A percentile compares a stretch with the other conserved stretches of the same genome.
These are phyloP conservation scores for Adelosebastes latens DNA, from an alignment of 2,797 vertebrate species.

Conservation along the genomic window DNA sequence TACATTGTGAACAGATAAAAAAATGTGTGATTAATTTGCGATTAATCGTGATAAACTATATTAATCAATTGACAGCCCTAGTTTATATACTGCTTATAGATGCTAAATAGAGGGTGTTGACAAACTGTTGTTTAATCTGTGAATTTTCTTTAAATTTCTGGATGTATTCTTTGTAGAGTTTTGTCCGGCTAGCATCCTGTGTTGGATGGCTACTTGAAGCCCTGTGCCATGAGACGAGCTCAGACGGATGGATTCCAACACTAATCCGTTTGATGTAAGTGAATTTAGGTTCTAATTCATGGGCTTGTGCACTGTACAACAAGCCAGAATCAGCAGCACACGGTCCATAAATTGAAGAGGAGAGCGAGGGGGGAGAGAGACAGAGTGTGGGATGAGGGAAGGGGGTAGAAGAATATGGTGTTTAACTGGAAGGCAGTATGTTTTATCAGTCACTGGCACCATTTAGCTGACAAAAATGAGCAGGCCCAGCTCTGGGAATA, in stretches of 20 bases:
- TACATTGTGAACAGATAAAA: too few relatives aligned
- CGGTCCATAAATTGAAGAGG: conserved; percentile 74
- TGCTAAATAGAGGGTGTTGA: not conserved
- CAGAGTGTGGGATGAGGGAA: conserved; percentile 76
- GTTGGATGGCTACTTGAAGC: conserved; percentile 81
- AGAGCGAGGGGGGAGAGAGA: conserved; percentile 60
- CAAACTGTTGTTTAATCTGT: conserved; percentile 19
- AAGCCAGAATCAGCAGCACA: conserved; percentile 77
- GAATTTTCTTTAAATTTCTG: conserved; percentile 6
- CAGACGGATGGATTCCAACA: conserved; percentile 74
- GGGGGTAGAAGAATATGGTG: conserved; percentile 85
- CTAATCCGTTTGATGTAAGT: conserved; percentile 83
- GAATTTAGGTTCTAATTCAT: conserved; percentile 83
- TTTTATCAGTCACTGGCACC: conserved; percentile 96
- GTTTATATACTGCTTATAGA: not conserved
- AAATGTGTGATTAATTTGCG: too few relatives aligned
- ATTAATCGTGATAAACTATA: too few relatives aligned
- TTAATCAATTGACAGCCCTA: too few relatives aligned
- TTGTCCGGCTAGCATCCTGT: conserved; percentile 82
- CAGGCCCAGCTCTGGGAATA: conserved; percentile 91
- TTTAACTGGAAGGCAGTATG: conserved; percentile 91
- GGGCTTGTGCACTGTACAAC: conserved; percentile 74
- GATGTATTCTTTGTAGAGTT: conserved; percentile 25
- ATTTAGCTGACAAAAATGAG: conserved; percentile 93
- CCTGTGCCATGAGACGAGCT: conserved; percentile 74